Evolutionary conservation across 2,797 vertebrate genomes (phyloP).

Genomic region (Melanotaenia trifasciata): DNA sequence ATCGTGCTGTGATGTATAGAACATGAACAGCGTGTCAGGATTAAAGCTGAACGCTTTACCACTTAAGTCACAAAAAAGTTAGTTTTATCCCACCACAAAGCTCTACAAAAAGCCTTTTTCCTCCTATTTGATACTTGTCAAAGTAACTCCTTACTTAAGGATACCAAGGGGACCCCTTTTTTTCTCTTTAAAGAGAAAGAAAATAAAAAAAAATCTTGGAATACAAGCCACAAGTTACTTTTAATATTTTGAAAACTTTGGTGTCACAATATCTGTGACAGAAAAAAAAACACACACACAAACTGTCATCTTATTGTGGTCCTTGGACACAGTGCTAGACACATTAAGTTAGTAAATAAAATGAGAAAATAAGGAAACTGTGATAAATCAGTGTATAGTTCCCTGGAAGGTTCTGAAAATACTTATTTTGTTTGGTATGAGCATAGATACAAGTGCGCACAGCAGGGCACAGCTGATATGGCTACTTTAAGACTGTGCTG

Average conservation of each 20-base stretch:
- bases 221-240: background rate
- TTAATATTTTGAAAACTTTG: background rate
- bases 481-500: constrained; percentile 64
- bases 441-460: constrained; percentile 54
- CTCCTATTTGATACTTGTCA: background rate
- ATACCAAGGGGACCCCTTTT: background rate
- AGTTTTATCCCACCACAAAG: background rate
- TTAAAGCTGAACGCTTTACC: too few species aligned
- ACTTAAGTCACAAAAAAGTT: too few species aligned
- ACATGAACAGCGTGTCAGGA: too few species aligned
- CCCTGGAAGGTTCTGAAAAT: constrained; percentile 38
- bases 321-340: constrained; percentile 12
- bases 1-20: background rate
- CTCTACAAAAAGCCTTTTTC: too few species aligned
- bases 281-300: background rate
- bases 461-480: constrained; percentile 66
- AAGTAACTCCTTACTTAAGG: background rate
- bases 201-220: background rate
- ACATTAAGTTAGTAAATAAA: constrained; percentile 12
- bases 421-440: constrained; percentile 39
- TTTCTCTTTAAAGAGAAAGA: background rate
- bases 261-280: background rate
- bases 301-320: constrained; percentile 13
- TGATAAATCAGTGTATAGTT: constrained; percentile 52
- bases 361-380: constrained; percentile 24